Conservation (phyloP, 2,888 invertebrate genomes). For the Nemapogon koenigi region DNA sequence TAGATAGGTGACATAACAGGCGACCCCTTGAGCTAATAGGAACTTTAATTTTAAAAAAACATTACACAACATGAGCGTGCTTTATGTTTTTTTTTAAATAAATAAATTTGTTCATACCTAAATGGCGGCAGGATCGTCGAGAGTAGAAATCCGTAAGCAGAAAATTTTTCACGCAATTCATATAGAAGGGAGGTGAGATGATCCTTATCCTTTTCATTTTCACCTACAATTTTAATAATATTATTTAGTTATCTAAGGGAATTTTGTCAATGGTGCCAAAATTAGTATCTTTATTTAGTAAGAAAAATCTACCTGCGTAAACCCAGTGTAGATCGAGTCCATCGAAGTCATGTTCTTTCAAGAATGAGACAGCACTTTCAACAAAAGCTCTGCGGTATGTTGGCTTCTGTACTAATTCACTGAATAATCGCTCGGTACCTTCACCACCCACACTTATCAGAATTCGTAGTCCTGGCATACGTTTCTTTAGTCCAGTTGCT, state of each 20-base stretch:
- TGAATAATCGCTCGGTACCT: constrained; percentile 65
- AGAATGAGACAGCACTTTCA: constrained; percentile 67
- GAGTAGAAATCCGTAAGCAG: constrained; percentile 59
- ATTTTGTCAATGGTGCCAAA: background rate
- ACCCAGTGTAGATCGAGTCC: constrained; percentile 85
- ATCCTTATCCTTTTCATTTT: constrained; percentile 59
- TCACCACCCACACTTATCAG: constrained; percentile 79
- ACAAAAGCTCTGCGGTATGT: constrained; percentile 65
- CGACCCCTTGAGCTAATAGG: too few species aligned
- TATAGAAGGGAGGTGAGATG: constrained; percentile 62
- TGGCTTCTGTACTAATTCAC: constrained; percentile 66
- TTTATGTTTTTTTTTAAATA: too few species aligned
- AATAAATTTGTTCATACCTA: too few species aligned
- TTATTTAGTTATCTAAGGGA: background rate
- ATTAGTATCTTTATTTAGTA: background rate
- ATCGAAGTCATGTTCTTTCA: constrained; percentile 76
- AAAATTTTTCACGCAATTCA: constrained; percentile 67
- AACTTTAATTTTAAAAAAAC: too few species aligned
- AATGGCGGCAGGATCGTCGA: constrained; percentile 67
- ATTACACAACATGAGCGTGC: too few species aligned
- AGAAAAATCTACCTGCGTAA: constrained; percentile 60
- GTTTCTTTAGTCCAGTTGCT: constrained; percentile 70
- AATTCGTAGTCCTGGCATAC: constrained; percentile 71
- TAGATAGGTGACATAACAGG: too few species aligned
- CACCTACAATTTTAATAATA: constrained; percentile 28